Evolutionary conservation across 2,113 vertebrate genomes (phyloP).

Genomic region (Narcine bancroftii): DNA sequence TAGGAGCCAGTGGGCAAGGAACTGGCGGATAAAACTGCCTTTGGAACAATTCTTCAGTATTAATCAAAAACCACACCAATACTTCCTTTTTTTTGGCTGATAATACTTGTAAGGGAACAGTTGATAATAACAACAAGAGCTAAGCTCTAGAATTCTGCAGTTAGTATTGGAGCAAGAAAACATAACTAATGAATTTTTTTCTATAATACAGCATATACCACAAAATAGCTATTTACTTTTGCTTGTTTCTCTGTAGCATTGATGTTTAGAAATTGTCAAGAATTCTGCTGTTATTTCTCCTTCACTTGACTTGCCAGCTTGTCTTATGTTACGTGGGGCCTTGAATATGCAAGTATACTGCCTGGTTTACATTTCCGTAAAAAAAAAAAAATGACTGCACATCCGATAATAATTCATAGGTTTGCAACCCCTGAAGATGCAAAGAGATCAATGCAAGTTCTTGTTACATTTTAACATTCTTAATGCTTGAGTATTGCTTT

Average conservation of each 20-base stretch:
- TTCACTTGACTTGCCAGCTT: neutral
- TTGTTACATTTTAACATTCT: neutral
- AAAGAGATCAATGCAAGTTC: neutral
- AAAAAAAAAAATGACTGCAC: neutral
- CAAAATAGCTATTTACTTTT: neutral
- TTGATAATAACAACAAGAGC: neutral
- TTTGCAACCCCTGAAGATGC: neutral
- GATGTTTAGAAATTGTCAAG: neutral
- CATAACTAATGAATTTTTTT: neutral
- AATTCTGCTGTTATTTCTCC: neutral
- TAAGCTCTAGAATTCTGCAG: neutral
- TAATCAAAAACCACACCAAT: neutral
- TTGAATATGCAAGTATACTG: neutral
- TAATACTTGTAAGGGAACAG: neutral
- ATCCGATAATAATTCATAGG: neutral
- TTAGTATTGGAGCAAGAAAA: neutral
- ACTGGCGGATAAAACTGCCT: neutral
- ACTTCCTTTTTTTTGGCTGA: neutral
- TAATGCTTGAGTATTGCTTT: neutral
- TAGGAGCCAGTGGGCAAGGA: neutral
- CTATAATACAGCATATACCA: neutral
- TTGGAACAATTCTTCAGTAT: neutral
- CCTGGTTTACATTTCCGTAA: neutral
- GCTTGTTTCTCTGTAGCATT: neutral
- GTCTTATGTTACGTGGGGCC: neutral